phyloP scores from a whole-genome alignment of 2,888 invertebrate genomes.

The Pilophorus perplexus region DNA sequence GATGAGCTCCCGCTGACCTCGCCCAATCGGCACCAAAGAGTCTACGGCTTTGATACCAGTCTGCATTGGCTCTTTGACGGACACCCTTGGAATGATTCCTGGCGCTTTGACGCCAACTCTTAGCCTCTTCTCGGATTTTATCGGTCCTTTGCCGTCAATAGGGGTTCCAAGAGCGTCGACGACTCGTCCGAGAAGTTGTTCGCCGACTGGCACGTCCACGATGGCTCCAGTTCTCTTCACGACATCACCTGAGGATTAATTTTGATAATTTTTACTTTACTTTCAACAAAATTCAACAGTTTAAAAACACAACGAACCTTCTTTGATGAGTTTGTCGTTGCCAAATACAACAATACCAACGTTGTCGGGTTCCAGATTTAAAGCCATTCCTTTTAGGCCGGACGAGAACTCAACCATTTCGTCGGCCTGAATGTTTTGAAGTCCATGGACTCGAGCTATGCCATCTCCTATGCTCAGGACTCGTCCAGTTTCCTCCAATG shows the following conservation, averaged over 20 bases:
- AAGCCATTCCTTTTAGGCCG: slow-evolving; percentile 98
- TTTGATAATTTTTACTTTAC: too few relatives aligned
- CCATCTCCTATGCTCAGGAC: slow-evolving; percentile 99
- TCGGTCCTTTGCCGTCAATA: slow-evolving; percentile 82
- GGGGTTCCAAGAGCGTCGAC: slow-evolving; percentile 95
- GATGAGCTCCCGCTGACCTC: slow-evolving; percentile 53
- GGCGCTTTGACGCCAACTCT: slow-evolving; percentile 87
- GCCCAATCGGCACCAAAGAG: slow-evolving; percentile 51
- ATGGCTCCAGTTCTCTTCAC: slow-evolving; percentile 99
- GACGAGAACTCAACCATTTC: slow-evolving; percentile 99
- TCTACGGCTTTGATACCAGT: slow-evolving; percentile 77
- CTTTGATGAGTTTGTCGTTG: slow-evolving; percentile 98
- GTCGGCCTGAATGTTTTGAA: slow-evolving; percentile 99
- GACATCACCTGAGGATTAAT: too few relatives aligned
- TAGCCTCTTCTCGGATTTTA: slow-evolving; percentile 70
- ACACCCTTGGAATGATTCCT: slow-evolving; percentile 97
- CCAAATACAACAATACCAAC: slow-evolving; percentile 99
- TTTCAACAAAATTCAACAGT: too few relatives aligned
- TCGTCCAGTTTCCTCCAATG: slow-evolving; percentile 92
- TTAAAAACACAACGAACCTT: too few relatives aligned
- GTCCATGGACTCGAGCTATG: slow-evolving; percentile 99
- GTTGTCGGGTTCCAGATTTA: slow-evolving; percentile 99
- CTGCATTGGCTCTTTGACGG: slow-evolving; percentile 99
- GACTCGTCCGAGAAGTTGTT: slow-evolving; percentile 90
- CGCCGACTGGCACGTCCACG: slow-evolving; percentile 97